A percentile compares a stretch with the other conserved stretches of the same genome.
Evolutionary conservation across 35 echinoderm and acorn worm genomes (phyloP).

Genomic region (Ophioderma brevispina): DNA sequence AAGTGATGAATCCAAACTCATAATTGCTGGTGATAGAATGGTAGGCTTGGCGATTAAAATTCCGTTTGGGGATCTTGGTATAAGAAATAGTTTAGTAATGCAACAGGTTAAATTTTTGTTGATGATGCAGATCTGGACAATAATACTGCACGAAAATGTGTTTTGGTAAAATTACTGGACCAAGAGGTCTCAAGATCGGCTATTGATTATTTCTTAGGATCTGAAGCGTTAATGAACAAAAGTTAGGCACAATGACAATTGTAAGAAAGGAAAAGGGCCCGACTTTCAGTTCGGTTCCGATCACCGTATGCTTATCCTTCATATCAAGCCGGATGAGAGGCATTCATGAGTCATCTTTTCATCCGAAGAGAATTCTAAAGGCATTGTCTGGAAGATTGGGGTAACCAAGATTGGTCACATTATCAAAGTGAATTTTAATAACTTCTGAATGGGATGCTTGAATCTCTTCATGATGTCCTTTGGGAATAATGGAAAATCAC

Average conservation of each 20-base stretch:
- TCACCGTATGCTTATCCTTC: background rate
- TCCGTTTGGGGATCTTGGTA: background rate
- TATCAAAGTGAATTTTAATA: background rate
- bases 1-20: background rate
- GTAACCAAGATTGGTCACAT: background rate
- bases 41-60: background rate
- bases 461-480: constrained; percentile 5
- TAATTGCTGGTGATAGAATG: constrained; percentile 9
- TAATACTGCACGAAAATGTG: background rate
- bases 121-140: constrained; percentile 10
- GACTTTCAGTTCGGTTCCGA: background rate
- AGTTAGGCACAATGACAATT: background rate
- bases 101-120: background rate
- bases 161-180: constrained; percentile 8
- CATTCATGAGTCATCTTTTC: background rate
- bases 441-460: constrained; percentile 3
- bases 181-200: background rate
- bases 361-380: background rate
- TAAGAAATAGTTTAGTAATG: background rate
- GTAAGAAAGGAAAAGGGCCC: background rate
- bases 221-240: background rate
- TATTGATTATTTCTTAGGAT: constrained; percentile 9
- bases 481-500: background rate
- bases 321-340: background rate
- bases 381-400: background rate